Percentiles rank a stretch among this genome's conserved stretches.
phyloP scores from a whole-genome alignment of 2,113 vertebrate species.

The Antechinus flavipes region DNA sequence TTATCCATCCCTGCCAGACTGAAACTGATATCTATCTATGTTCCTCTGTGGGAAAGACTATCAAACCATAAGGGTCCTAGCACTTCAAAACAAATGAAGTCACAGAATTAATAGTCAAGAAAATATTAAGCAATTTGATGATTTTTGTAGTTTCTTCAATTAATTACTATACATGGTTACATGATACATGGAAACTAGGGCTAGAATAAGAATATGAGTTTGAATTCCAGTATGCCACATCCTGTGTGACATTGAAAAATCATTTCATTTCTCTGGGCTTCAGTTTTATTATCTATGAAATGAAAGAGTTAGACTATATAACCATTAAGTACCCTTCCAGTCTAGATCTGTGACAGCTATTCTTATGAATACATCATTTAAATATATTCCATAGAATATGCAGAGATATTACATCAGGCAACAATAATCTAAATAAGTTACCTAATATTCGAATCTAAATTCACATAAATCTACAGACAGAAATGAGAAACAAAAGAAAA shows the following conservation, averaged over 20 bases:
- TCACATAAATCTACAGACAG: slow-evolving; percentile 40
- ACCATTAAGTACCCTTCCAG: neutral
- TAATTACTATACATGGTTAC: neutral
- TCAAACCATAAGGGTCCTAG: neutral
- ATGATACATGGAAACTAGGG: neutral
- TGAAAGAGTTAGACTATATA: neutral
- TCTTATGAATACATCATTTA: neutral
- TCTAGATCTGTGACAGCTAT: neutral
- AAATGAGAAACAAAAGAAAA: slow-evolving; percentile 47
- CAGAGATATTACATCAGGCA: neutral
- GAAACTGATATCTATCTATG: neutral
- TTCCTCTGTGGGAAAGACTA: neutral
- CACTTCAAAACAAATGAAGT: neutral
- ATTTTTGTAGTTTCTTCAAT: neutral
- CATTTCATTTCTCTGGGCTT: neutral
- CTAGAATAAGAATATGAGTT: neutral
- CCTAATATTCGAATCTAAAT: slow-evolving; percentile 43
- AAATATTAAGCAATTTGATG: neutral
- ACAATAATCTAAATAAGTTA: neutral
- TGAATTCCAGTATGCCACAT: neutral
- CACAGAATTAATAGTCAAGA: neutral
- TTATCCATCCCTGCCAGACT: neutral
- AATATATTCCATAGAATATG: neutral
- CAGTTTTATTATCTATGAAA: neutral
- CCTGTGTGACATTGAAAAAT: neutral